Evolutionary conservation across 2,888 invertebrate species (phyloP), one percentile per base, ranked within the genome.

Genomic region (Limnephilus auricula): DNA sequence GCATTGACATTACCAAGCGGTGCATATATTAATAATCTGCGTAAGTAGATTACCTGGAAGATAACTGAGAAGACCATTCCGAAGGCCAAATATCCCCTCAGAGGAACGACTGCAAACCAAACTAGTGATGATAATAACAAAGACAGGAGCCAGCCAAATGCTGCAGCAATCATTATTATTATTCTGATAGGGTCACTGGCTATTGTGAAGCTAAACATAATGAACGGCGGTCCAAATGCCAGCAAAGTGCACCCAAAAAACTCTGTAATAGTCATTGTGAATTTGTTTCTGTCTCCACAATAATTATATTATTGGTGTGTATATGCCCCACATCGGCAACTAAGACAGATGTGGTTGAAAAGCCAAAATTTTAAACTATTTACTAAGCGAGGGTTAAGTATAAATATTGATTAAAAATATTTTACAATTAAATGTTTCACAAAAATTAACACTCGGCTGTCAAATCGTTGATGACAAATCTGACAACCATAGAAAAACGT

Each of bases 171-270:
- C 94, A 99, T 96, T 93, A 99, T 98, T 93, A 99, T 99, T 93
- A 99, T 98, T 94, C 99, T 96, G 85, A 99, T 98, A 0, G 99
- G 99, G 95, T 99, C 99, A 93, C 97, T 97, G 89, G 99, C 98
- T 93, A 99, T 97, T 50, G 99, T 99, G 94, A 99, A 97, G 13
- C 98, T 95, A 94, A 99, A 99, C 97, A 99, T 97, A 31, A 98
- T 97, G 92, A 99, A 95, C 18, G 99, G 98, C 91, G 99, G 98
- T 32, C 99, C 99, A 95, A 99, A 99, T 6, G 99, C 99, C 93
- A 99, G 96, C 94, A 99, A 97, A 79, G 98, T 97, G 96, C 99
- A 99, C 91, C 99, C 99, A 94, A 98, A 98, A 95, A 99, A 99
- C 95, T 99, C 99, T 94, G 98, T 97, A 92, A 98, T 96, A 94